Conservation (phyloP, 2,113 vertebrate genomes). For the Aspidoscelis tigris region DNA sequence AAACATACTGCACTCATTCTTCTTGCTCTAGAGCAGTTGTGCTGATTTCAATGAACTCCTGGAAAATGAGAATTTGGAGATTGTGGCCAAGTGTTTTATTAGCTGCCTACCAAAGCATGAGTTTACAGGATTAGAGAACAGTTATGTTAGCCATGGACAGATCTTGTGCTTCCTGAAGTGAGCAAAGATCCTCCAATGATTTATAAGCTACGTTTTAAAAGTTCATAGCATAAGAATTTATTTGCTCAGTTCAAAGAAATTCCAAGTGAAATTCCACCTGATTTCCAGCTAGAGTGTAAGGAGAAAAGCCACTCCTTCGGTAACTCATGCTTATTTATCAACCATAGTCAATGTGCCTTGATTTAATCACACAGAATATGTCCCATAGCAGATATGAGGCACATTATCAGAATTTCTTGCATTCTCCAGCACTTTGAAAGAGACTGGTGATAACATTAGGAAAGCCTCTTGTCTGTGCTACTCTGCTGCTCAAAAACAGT, state of each 20-base stretch:
- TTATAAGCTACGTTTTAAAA: constrained; percentile 39
- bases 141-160: constrained; percentile 47
- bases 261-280: constrained; percentile 59
- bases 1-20: background rate
- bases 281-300: constrained; percentile 55
- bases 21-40: background rate
- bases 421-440: background rate
- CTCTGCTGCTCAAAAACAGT: background rate
- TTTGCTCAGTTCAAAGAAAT: constrained; percentile 65
- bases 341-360: constrained; percentile 18
- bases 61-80: background rate
- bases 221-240: constrained; percentile 62
- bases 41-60: background rate
- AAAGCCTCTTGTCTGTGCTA: background rate
- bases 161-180: constrained; percentile 41
- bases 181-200: constrained; percentile 55
- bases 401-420: constrained; percentile 9
- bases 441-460: background rate
- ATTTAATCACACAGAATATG: constrained; percentile 13
- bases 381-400: background rate
- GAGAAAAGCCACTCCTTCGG: constrained; percentile 24
- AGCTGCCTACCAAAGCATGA: background rate
- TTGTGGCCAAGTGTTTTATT: constrained; percentile 2
- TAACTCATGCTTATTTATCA: constrained; percentile 14
- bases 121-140: constrained; percentile 45